These are phyloP conservation scores for Chalcosyrphus nemorum DNA, from an alignment of 2,888 invertebrate species.

Conservation along the genomic window DNA sequence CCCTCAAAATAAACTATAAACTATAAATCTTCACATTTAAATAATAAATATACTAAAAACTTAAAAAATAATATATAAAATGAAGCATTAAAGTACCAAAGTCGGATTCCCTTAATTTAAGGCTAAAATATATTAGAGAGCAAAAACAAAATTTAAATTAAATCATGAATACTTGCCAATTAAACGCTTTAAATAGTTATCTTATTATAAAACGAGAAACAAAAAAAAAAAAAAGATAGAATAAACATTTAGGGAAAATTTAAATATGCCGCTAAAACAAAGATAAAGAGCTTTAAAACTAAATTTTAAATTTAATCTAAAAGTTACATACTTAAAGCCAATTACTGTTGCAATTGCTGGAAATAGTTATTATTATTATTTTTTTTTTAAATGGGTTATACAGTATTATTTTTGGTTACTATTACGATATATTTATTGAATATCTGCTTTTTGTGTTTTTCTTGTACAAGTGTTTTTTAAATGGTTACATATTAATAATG, in stretches of 20 bases:
- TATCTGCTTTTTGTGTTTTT: slow-evolving; percentile 66
- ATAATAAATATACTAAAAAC: slow-evolving; percentile 64
- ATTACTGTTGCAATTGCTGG: slow-evolving; percentile 62
- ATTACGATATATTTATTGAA: slow-evolving; percentile 22
- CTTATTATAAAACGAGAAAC: slow-evolving; percentile 7
- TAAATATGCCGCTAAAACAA: slow-evolving; percentile 43
- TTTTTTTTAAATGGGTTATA: slow-evolving; percentile 46
- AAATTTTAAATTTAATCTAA: slow-evolving; percentile 30
- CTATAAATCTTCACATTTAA: slow-evolving; percentile 73
- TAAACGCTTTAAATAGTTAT: slow-evolving; percentile 64
- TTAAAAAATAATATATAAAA: slow-evolving; percentile 47
- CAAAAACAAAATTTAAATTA: slow-evolving; percentile 7
- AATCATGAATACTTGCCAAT: slow-evolving; percentile 17
- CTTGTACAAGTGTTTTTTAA: slow-evolving; percentile 60
- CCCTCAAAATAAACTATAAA: slow-evolving; percentile 80
- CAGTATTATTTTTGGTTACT: slow-evolving; percentile 18
- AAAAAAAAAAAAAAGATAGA: slow-evolving; percentile 3
- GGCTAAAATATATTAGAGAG: slow-evolving; percentile 19
- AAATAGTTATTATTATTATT: slow-evolving; percentile 37
- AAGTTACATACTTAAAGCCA: slow-evolving; percentile 39
- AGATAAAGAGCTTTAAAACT: slow-evolving; percentile 17
- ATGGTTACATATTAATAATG: slow-evolving; percentile 51
- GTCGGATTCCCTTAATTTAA: slow-evolving; percentile 56
- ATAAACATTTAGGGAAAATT: slow-evolving; percentile 22
- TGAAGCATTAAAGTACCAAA: slow-evolving; percentile 56